These are phyloP conservation scores for Dinocampus coccinellae DNA, from an alignment of 2,888 invertebrate genomes.

Conservation along the genomic window DNA sequence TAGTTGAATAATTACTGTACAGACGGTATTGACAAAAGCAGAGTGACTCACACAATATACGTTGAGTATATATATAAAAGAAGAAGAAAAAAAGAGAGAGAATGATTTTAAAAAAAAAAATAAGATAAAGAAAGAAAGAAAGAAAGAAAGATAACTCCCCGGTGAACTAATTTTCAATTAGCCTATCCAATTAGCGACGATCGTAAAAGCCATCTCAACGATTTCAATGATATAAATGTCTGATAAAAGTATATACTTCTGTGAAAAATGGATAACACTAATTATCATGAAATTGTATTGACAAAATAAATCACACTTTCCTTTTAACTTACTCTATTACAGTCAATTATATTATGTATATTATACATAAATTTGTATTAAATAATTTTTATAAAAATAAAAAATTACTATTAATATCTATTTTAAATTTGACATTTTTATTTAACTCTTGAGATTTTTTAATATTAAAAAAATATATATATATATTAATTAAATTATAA, in stretches of 20 bases:
- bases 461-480: too few species aligned
- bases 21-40: constrained; percentile 25
- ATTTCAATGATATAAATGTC: constrained; percentile 13
- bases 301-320: background rate
- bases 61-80: background rate
- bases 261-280: background rate
- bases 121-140: constrained; percentile 11
- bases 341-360: too few species aligned
- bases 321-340: background rate
- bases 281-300: background rate
- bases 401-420: too few species aligned
- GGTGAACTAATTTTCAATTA: constrained; percentile 33
- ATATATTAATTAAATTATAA: too few species aligned
- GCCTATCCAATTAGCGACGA: constrained; percentile 29
- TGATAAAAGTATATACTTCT: background rate
- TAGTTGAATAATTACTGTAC: constrained; percentile 42
- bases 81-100: constrained; percentile 16
- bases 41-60: background rate
- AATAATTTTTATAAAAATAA: too few species aligned
- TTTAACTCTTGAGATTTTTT: too few species aligned
- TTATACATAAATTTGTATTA: too few species aligned
- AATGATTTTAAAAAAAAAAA: constrained; percentile 5
- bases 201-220: constrained; percentile 16
- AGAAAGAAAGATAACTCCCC: constrained; percentile 2
- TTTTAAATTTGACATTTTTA: too few species aligned